Base-by-base conservation (phyloP, 1,140 invertebrate species). In the Heterodera carotae region DNA sequence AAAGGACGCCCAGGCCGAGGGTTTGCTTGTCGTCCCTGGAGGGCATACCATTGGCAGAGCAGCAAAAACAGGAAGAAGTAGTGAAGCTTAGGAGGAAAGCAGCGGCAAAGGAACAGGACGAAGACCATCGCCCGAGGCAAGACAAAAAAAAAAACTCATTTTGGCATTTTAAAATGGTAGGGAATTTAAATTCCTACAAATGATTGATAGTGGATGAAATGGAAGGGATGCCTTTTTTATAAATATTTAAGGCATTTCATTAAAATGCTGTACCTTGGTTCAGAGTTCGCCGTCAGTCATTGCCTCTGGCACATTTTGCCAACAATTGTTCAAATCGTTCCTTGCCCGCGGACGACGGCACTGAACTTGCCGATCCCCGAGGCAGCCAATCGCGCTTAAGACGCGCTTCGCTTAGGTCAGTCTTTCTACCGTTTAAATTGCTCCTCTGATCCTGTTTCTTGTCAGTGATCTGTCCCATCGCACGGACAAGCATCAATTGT, bases 1-100 rank as follows among this genome's bases (percentile, higher is more conserved):
- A 74, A 25, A 56, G 72, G 15, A 59, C 59, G 27, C 72, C 72
- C 27, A 7, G 64, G 33, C 72, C 72, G 18, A 74, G 72, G 60
- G 22, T 7, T 31, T 43, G n/a, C 12, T 48, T 69, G 25, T 48
- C 25, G 39, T n/a, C n/a, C n/a, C 53, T 33, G 27, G 39, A 48
- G 29, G 68, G 48, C 29, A 29, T 15, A 15, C 15, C 56, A n/a
- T 48, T 43, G 64, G 48, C 36, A 64, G 71, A 73, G 34, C 48
- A 73, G n/a, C 22, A 64, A 33, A 2, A 74, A 33, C 33, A 33
- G 64, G 6, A 74, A 33, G 53, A 73, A 15, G 70, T 12, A 60
- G 25, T 56, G 48, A 56, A 60, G 27, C 22, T n/a, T n/a, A 72
- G 56, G 33, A 62, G 56, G 34, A 36, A 60, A 62, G 64, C 53